A percentile compares a stretch with the other conserved stretches of the same genome.
phyloP scores from a whole-genome alignment of 2,888 invertebrate genomes.

The Coenonympha arcania region DNA sequence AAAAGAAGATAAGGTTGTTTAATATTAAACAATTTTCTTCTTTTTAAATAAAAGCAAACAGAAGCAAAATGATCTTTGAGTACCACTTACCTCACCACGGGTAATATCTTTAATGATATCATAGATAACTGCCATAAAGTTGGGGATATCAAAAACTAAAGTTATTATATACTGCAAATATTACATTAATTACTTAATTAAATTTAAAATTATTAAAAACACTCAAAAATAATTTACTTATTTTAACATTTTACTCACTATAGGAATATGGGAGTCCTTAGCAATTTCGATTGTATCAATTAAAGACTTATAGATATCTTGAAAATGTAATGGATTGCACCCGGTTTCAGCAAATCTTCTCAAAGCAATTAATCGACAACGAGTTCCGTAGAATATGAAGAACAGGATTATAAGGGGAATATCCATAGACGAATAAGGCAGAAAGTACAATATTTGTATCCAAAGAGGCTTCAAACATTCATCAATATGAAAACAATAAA shows the following conservation, averaged over 20 bases:
- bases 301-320: conserved; percentile 12
- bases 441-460: not conserved
- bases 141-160: not conserved
- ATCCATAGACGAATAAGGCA: conserved; percentile 1
- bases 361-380: conserved; percentile 2
- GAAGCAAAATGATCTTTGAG: not conserved
- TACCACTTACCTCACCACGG: not conserved
- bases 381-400: conserved; percentile 5
- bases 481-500: not conserved
- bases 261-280: conserved; percentile 8
- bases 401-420: not conserved
- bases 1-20: no score
- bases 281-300: conserved; percentile 12
- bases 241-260: conserved; percentile 18
- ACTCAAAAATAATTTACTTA: not conserved
- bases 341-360: not conserved
- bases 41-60: no score
- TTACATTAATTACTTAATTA: no score
- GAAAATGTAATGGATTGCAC: not conserved
- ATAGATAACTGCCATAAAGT: not conserved
- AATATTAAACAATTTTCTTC: no score
- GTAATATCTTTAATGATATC: not conserved
- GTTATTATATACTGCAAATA: not conserved
- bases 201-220: not conserved
- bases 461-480: not conserved